A percentile compares a stretch with the other conserved stretches of the same genome.
Evolutionary conservation across 2,113 vertebrate species (phyloP).

Genomic region (Pitta sordida): DNA sequence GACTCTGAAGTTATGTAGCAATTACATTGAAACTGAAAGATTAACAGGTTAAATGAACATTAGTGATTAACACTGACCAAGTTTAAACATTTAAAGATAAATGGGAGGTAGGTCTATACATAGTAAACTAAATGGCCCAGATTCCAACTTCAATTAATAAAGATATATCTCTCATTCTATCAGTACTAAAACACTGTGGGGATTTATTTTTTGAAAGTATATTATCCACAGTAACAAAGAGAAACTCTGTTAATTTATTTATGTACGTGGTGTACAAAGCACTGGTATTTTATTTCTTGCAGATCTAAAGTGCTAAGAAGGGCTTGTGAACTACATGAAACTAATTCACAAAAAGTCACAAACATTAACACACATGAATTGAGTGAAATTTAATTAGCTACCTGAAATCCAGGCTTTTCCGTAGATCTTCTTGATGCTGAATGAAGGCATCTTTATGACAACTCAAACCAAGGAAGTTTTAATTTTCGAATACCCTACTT

Average conservation of each 20-base stretch:
- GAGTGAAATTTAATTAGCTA: slow-evolving; percentile 12
- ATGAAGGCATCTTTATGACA: neutral
- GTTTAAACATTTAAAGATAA: neutral
- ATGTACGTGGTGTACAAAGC: neutral
- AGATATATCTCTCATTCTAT: neutral
- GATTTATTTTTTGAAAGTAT: neutral
- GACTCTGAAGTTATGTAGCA: slow-evolving; percentile 20
- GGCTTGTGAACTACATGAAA: neutral
- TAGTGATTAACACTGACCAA: neutral
- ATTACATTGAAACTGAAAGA: slow-evolving; percentile 47
- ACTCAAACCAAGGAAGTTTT: neutral
- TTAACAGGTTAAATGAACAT: neutral
- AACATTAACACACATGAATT: neutral
- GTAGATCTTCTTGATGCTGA: neutral
- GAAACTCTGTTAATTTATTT: neutral
- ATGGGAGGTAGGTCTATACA: neutral
- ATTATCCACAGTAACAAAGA: neutral
- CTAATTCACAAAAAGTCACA: neutral
- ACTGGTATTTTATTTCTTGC: neutral
- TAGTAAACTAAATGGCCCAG: neutral
- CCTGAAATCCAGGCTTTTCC: slow-evolving; percentile 44
- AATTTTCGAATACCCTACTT: neutral
- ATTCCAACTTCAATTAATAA: neutral
- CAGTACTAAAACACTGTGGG: neutral
- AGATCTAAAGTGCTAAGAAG: neutral